These are phyloP conservation scores for Torymus auratus DNA, from an alignment of 2,888 invertebrate genomes.

Conservation along the genomic window DNA sequence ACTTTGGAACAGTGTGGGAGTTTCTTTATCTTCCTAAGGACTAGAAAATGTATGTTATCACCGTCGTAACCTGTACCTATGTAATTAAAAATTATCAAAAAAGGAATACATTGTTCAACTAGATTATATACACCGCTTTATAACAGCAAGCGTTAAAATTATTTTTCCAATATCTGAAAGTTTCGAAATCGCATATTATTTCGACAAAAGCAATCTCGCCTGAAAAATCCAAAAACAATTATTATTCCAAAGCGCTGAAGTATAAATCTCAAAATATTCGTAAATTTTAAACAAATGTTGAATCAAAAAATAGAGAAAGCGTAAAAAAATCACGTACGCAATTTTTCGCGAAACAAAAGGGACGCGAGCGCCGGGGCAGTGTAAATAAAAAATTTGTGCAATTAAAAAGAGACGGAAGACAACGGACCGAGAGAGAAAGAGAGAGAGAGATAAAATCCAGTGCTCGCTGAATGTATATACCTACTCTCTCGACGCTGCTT, in stretches of 20 bases:
- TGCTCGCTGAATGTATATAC: constrained; percentile 13
- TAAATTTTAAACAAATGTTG: too few relatives aligned
- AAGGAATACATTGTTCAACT: not conserved
- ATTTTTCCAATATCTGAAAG: too few relatives aligned
- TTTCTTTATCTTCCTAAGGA: not conserved
- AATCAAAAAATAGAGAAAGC: too few relatives aligned
- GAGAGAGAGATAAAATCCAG: constrained; percentile 53
- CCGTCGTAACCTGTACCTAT: not conserved
- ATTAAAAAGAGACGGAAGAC: constrained; percentile 41
- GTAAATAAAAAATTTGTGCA: constrained; percentile 43
- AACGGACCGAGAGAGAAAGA: not conserved
- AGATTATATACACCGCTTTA: not conserved
- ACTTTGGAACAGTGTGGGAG: not conserved
- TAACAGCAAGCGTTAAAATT: too few relatives aligned
- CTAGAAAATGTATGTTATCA: not conserved
- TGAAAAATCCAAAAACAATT: too few relatives aligned
- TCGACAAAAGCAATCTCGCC: too few relatives aligned
- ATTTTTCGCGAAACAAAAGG: too few relatives aligned
- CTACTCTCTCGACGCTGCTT: constrained; percentile 52
- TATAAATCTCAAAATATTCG: too few relatives aligned
- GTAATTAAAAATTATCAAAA: not conserved
- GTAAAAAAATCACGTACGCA: too few relatives aligned
- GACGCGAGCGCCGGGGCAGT: too few relatives aligned
- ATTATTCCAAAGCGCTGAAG: too few relatives aligned
- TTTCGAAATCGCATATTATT: too few relatives aligned